Evolutionary conservation across 2,888 invertebrate genomes (phyloP), one percentile per base, ranked within the genome.

Genomic region (Parnassius apollo): DNA sequence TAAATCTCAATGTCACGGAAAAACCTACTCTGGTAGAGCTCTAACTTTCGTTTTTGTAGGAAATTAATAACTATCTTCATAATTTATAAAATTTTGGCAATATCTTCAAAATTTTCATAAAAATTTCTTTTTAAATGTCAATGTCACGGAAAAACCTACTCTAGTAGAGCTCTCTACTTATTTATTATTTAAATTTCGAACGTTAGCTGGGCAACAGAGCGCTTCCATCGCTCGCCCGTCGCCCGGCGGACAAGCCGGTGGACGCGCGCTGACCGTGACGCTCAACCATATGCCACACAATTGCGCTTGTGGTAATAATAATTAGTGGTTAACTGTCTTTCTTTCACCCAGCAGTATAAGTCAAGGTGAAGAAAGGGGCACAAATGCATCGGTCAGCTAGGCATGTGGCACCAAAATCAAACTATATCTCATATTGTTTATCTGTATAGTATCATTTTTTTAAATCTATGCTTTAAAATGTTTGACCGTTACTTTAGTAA

Each of bases 251-350:
- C 67, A 65, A 68, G 72, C 70, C 69, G 69, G 68, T 71, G 76
- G 74, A 68, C 75, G 73, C 11, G 48, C 76, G 69, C 66, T 78
- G 78, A 79, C 78, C 78, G 78, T 75, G 71, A 77, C 76, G 72
- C 52, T 59, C 63, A 66, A 66, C 71, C 73, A 72, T 76, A 76
- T 76, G 74, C 72, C 67, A 71, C 71, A 48, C 57, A 62, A 57
- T 55, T 62, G 57, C 56, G 50, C 56, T 45, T 56, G 42, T 57
- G 51, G 13, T 64, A 51, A 56, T 50, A 42, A 56, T 56, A 59
- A 59, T 56, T 45, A 45, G 50, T 25, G 46, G 54, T 49, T 62
- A 63, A 63, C 62, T 50, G 59, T 63, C 59, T 58, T 58, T 11
- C 57, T 52, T 10, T 46, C 25, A 52, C 1, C 44, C 2, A 11